These are phyloP conservation scores for Eristalinus sepulchralis DNA, from an alignment of 2,888 invertebrate genomes.

Conservation along the genomic window DNA sequence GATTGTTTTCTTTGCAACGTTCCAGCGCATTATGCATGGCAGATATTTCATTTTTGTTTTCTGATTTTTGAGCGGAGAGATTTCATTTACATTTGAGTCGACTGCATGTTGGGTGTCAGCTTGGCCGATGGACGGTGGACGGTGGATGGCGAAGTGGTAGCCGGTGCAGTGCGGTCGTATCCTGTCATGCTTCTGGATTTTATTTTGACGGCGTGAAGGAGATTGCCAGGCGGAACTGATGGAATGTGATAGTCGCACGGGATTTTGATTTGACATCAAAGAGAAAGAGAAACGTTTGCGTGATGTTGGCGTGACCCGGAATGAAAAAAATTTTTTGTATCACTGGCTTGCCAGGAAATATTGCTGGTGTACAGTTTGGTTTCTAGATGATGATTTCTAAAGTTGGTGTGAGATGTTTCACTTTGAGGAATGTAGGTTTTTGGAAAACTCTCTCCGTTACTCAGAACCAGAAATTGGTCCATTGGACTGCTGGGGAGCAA, in stretches of 20 bases:
- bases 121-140: slow-evolving; percentile 4
- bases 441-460: no score
- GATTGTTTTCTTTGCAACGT: slow-evolving; percentile 36
- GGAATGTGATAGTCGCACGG: slow-evolving; percentile 45
- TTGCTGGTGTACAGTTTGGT: no score
- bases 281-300: neutral
- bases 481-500: no score
- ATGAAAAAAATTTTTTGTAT: neutral
- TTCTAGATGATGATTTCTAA: no score
- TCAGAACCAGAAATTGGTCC: no score
- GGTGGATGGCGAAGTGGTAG: slow-evolving; percentile 33
- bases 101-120: slow-evolving; percentile 57
- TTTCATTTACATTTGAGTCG: slow-evolving; percentile 48
- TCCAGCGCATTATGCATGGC: slow-evolving; percentile 7
- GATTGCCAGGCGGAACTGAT: slow-evolving; percentile 62
- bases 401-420: no score
- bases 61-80: neutral
- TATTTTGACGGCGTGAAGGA: slow-evolving; percentile 63
- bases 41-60: neutral
- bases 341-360: neutral
- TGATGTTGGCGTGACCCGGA: neutral
- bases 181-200: slow-evolving; percentile 69
- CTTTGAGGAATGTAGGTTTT: no score
- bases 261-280: slow-evolving; percentile 38
- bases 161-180: slow-evolving; percentile 34